Base-by-base conservation (phyloP, 2,113 vertebrate genomes). In the Sylvia atricapilla region DNA sequence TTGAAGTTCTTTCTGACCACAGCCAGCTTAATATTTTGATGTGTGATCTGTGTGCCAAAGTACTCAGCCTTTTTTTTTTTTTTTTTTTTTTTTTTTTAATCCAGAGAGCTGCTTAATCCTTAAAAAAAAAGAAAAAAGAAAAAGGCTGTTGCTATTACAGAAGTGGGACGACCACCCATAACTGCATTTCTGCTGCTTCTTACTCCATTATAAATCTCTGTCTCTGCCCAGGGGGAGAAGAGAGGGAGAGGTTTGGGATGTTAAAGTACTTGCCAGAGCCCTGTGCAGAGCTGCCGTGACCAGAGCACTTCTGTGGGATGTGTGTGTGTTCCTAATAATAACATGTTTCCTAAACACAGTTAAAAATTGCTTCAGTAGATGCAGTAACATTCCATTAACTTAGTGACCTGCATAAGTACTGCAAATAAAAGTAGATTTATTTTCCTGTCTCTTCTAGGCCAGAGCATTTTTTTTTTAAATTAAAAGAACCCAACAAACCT, bases 381-480 rank as follows among this genome's bases (percentile, higher is more conserved):
- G 62, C 37, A 64, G 56, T 76, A 73, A 91, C 13, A 43, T 85
- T 87, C 91, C 91, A 88, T 77, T 94, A 59, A 68, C 84, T 94
- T 83, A 33, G 39, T 91, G 94, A 93, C 89, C 87, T 70, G 50
- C 59, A 76, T 52, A 70, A 90, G 60, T 25, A 21, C 68, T 77
- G 43, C 78, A 76, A 95, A 93, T 83, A 96, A 93, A 87, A 96
- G 49, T 8, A 93, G 87, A 46, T 87, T 50, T 55, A 11, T 85
- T 91, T 85, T 90, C 80, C 77, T 49, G 33, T 56, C 69, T 82
- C 43, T 89, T 74, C 41, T 23, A 73, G 44, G 66, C 59, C 46
- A 73, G 39, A 73, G 53, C 31, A 24, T 43, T 46, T 25, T 67
- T 44, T 60, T 30, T 13, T 68, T 10, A 15, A 13, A 9, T 67